Evolutionary conservation across 2,797 vertebrate genomes (phyloP).

Genomic region (Rhinogobio ventralis): DNA sequence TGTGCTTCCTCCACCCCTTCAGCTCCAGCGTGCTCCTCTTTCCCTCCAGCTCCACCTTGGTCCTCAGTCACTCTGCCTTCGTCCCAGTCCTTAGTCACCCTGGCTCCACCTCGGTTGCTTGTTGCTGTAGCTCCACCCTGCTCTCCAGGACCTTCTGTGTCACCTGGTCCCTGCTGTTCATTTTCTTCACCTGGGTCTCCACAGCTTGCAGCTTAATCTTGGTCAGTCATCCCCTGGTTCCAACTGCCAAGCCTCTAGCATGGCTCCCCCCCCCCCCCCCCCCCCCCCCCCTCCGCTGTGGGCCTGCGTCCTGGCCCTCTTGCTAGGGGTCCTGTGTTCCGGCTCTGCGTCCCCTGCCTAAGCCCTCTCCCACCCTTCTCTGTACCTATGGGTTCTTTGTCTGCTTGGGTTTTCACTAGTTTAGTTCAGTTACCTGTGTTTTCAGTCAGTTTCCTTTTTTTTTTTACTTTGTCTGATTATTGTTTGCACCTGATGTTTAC

Average conservation of each 20-base stretch:
- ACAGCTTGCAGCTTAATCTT: too few relatives aligned
- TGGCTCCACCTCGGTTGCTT: not conserved
- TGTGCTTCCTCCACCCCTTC: not conserved
- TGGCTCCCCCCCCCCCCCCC: too few relatives aligned
- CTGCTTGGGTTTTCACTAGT: not conserved
- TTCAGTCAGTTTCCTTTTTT: too few relatives aligned
- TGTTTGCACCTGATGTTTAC: not conserved
- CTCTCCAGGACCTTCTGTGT: not conserved
- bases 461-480: not conserved
- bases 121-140: too few relatives aligned
- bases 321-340: not conserved
- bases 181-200: too few relatives aligned
- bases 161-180: not conserved
- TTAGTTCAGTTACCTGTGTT: too few relatives aligned
- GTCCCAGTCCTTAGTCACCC: not conserved
- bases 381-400: not conserved
- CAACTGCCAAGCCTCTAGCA: not conserved
- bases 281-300: too few relatives aligned
- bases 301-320: too few relatives aligned
- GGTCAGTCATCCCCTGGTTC: not conserved
- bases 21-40: not conserved
- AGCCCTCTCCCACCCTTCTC: not conserved
- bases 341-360: not conserved
- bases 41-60: not conserved
- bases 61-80: not conserved